phyloP scores from a whole-genome alignment of 2,888 invertebrate species.

The Gymnosoma rotundatum region DNA sequence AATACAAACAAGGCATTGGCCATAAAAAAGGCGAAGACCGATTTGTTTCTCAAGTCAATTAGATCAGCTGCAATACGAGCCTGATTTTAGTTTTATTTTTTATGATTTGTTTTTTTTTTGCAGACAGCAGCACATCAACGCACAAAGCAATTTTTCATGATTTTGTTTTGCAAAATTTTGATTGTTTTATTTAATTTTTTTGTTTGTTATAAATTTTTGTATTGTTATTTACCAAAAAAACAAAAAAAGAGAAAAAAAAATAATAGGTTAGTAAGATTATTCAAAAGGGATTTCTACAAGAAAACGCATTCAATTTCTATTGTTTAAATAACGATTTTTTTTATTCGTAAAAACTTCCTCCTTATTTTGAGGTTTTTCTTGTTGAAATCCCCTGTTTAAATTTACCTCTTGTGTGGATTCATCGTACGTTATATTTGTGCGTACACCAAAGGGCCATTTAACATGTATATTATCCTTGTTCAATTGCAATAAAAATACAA shows the following conservation, averaged over 20 bases:
- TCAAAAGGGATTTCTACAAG: constrained; percentile 74
- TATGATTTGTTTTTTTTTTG: constrained; percentile 5
- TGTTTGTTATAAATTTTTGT: constrained; percentile 54
- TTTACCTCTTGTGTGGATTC: constrained; percentile 96
- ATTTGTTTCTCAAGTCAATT: constrained; percentile 97
- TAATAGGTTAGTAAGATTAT: constrained; percentile 81
- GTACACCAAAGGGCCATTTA: constrained; percentile 97
- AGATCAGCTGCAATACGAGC: constrained; percentile 94
- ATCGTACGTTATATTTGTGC: constrained; percentile 95
- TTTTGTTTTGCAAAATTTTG: constrained; percentile 55
- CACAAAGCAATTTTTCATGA: constrained; percentile 73
- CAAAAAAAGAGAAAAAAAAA: constrained; percentile 74
- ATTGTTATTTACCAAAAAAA: constrained; percentile 59
- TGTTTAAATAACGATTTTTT: too few species aligned
- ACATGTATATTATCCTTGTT: constrained; percentile 98
- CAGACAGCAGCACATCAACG: constrained; percentile 74
- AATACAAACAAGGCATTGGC: constrained; percentile 99
- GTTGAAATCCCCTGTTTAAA: constrained; percentile 75
- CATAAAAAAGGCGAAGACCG: constrained; percentile 99
- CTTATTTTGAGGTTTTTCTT: constrained; percentile 51
- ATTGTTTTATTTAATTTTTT: constrained; percentile 41
- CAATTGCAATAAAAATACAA: constrained; percentile 98
- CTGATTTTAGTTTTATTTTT: constrained; percentile 81
- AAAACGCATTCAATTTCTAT: constrained; percentile 66
- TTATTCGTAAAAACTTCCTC: background rate